These are phyloP conservation scores for Macrocentrus cingulum DNA, from an alignment of 1,140 invertebrate genomes.

Conservation along the genomic window DNA sequence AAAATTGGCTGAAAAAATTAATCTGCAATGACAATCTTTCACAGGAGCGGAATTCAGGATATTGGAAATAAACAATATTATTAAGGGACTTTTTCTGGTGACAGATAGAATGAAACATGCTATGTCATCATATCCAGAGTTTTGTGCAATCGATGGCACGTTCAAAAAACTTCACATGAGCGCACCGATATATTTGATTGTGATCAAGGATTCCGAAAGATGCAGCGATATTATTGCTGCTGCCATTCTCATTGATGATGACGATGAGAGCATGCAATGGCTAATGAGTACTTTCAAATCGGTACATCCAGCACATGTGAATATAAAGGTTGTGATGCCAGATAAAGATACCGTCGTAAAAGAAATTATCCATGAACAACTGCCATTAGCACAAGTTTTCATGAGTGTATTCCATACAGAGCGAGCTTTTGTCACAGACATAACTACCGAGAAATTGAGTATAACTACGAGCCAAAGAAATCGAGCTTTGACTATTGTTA, in stretches of 20 bases:
- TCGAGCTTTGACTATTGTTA: constrained; percentile 8
- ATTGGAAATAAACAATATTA: not conserved
- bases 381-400: constrained; percentile 20
- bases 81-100: constrained; percentile 17
- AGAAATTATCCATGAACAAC: constrained; percentile 10
- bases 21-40: not conserved
- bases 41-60: not conserved
- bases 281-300: constrained; percentile 21
- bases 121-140: constrained; percentile 13
- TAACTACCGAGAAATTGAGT: constrained; percentile 16
- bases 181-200: constrained; percentile 17
- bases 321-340: constrained; percentile 22
- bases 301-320: not conserved
- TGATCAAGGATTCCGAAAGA: constrained; percentile 21
- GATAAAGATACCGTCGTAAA: constrained; percentile 23
- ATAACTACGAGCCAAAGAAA: constrained; percentile 17
- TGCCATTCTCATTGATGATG: constrained; percentile 16
- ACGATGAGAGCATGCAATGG: constrained; percentile 18
- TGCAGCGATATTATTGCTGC: constrained; percentile 10
- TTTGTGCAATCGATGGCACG: constrained; percentile 17
- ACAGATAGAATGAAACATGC: not conserved
- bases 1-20: constrained; percentile 4
- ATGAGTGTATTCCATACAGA: constrained; percentile 20
- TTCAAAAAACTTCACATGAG: constrained; percentile 14
- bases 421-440: constrained; percentile 21